Base-by-base conservation (phyloP, 2,888 invertebrate genomes). In the Troides helena region DNA sequence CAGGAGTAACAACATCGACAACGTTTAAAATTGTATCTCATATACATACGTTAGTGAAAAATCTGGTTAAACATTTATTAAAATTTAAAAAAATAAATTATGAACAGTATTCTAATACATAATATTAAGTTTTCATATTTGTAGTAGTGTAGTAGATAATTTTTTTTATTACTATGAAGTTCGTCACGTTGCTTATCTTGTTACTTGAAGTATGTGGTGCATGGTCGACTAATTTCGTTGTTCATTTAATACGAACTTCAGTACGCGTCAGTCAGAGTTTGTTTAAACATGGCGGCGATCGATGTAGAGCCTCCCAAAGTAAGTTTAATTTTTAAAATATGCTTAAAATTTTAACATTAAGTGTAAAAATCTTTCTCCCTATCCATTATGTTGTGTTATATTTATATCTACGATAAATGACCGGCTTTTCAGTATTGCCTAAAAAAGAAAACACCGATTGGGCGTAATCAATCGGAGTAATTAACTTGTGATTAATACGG, bases 251-350 rank as follows among this genome's bases (percentile, higher is more conserved):
- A 70, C 76, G 74, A 43, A 77, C 71, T 83, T 84, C 79, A 77
- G 65, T 76, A 72, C 62, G 70, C 65, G 74, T 79, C 76, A 84
- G 80, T 85, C 85, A 87, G 70, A 71, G 73, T 72, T 85, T 87
- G 87, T 84, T 83, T 85, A 92, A 94, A 93, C 87, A 95, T 95
- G 94, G 94, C 94, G 87, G 94, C 94, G 78, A 90, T 93, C 74
- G 93, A 93, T 78, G 90, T 90, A 76, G 92, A 93, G 77, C 79
- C 81, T 75, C 85, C 85, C 63, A 92, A 92, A 88, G 92, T 92
- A 83, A 90, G 86, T 85, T 73, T 70, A 61, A 39, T 61, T 65
- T 59, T 70, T n/a, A 53, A 53, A n/a, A 53, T 53, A 2, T n/a
- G 8, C 4, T 53, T 53, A 53, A 18, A n/a, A 1, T 2, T n/a